phyloP scores from a whole-genome alignment of 2,113 vertebrate species.

The Raphicerus campestris region DNA sequence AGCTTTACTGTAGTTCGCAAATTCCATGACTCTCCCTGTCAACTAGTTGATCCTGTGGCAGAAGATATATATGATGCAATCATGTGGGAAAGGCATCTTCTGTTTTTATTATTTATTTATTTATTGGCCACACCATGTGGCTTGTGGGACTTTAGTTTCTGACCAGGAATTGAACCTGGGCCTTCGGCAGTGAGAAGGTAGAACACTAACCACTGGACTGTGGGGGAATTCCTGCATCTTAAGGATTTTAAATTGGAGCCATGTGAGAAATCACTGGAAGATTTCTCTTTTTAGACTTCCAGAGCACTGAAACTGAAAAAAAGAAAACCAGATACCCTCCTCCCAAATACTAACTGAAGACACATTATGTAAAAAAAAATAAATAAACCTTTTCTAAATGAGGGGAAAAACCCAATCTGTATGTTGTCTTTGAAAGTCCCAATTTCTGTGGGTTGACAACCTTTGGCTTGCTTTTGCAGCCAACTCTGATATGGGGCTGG shows the following conservation, averaged over 20 bases:
- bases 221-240: not conserved
- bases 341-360: constrained; percentile 41
- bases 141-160: not conserved
- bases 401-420: constrained; percentile 1
- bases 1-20: not conserved
- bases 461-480: constrained; percentile 27
- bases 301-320: constrained; percentile 33
- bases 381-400: constrained; percentile 34
- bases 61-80: not conserved
- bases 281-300: not conserved
- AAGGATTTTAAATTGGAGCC: constrained; percentile 41
- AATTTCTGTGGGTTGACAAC: constrained; percentile 46
- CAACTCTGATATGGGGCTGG: not conserved
- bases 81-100: constrained; percentile 15
- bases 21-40: not conserved
- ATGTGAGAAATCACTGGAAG: not conserved
- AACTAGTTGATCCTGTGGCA: not conserved
- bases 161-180: not conserved
- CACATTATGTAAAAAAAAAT: constrained; percentile 43
- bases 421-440: constrained; percentile 39
- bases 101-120: constrained; percentile 47
- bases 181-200: not conserved
- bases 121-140: not conserved
- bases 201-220: not conserved
- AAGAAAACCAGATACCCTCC: constrained; percentile 3